phyloP scores from a whole-genome alignment of 92 coral and sea anemone species.

The Epizoanthus ramosus region DNA sequence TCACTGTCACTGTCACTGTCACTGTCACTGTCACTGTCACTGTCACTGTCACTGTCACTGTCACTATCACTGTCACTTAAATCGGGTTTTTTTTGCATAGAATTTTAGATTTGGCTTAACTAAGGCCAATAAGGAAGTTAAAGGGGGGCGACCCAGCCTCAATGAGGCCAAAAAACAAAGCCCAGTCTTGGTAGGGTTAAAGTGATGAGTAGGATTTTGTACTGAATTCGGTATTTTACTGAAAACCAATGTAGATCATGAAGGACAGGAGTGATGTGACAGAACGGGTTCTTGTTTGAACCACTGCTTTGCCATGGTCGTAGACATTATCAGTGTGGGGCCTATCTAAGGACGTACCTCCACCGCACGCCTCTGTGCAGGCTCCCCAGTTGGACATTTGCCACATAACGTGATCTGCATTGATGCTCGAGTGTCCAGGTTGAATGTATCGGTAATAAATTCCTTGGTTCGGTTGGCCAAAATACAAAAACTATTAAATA shows the following conservation, averaged over 20 bases:
- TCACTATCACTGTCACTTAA: neutral
- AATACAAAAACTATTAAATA: slow-evolving; percentile 16
- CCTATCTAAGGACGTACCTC: slow-evolving; percentile 1
- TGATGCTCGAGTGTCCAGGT: slow-evolving; percentile 9
- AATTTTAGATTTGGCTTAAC: no score
- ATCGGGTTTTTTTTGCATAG: no score
- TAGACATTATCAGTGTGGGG: neutral
- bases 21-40: neutral
- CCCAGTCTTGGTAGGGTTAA: no score
- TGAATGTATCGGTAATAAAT: slow-evolving; percentile 4
- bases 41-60: neutral
- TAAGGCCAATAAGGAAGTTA: no score
- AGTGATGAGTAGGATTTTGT: no score
- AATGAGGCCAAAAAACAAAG: no score
- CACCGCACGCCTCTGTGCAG: slow-evolving; percentile 28
- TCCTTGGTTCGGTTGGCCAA: slow-evolving; percentile 6
- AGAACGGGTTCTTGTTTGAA: no score
- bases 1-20: no score
- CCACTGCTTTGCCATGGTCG: neutral
- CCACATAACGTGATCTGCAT: slow-evolving; percentile 19
- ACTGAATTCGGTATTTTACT: no score
- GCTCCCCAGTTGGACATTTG: slow-evolving; percentile 20
- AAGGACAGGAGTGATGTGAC: no score
- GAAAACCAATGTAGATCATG: no score
- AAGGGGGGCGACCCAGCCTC: no score